These are phyloP conservation scores for Aromia moschata DNA, from an alignment of 2,888 invertebrate genomes.

Conservation along the genomic window DNA sequence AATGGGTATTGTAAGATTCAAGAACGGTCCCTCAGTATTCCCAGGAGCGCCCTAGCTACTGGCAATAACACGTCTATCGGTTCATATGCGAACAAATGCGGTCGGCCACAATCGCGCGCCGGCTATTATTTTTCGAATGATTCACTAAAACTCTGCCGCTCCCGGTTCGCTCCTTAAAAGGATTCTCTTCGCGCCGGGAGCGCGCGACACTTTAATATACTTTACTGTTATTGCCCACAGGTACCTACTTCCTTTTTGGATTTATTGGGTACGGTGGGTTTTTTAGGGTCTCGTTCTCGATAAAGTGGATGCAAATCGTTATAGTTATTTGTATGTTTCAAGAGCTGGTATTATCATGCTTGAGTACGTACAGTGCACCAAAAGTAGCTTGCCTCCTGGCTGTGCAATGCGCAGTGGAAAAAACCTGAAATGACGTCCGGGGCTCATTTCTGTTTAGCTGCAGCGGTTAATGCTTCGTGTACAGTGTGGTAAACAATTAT, in stretches of 20 bases:
- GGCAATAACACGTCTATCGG: constrained; percentile 46
- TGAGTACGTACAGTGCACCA: too few relatives aligned
- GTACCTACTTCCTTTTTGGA: constrained; percentile 4
- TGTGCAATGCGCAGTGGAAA: too few relatives aligned
- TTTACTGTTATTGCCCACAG: constrained; percentile 25
- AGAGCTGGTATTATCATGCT: too few relatives aligned
- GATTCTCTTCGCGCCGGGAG: constrained; percentile 12
- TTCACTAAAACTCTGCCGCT: constrained; percentile 21
- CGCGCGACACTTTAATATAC: constrained; percentile 31
- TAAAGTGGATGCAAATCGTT: too few relatives aligned
- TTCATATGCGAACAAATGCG: constrained; percentile 47
- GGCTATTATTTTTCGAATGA: constrained; percentile 25
- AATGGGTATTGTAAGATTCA: constrained; percentile 58
- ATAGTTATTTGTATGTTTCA: too few relatives aligned
- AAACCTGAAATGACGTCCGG: too few relatives aligned
- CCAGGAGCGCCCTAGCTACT: constrained; percentile 26
- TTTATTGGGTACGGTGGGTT: too few relatives aligned
- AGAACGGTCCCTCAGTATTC: constrained; percentile 46
- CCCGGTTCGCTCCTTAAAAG: constrained; percentile 15
- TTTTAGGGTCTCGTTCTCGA: too few relatives aligned
- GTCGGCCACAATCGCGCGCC: constrained; percentile 29
- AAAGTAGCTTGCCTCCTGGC: too few relatives aligned
- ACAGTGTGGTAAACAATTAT: too few relatives aligned
- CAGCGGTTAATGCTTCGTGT: too few relatives aligned
- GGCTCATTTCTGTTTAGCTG: too few relatives aligned